These are phyloP conservation scores for Parotocinclus haroldoi DNA, from an alignment of 2,797 vertebrate species.

Conservation along the genomic window DNA sequence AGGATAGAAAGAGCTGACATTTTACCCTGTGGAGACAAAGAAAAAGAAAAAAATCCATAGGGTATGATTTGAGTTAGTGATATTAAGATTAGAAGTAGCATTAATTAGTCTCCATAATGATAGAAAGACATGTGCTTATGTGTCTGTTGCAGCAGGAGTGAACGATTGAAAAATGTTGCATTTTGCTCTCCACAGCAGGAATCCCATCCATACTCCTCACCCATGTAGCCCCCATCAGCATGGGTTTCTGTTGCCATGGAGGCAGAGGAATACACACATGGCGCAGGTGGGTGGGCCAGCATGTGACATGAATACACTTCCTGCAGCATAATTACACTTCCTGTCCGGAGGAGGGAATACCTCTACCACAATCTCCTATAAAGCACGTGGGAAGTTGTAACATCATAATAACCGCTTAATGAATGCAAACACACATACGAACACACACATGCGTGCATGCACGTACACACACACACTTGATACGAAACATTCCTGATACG, in stretches of 20 bases:
- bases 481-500: too few species aligned
- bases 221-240: background rate
- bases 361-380: slow-evolving; percentile 38
- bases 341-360: slow-evolving; percentile 42
- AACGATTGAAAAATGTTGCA: slow-evolving; percentile 45
- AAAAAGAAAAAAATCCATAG: too few species aligned
- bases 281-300: slow-evolving; percentile 45
- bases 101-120: too few species aligned
- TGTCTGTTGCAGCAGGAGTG: slow-evolving; percentile 40
- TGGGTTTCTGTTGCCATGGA: slow-evolving; percentile 39
- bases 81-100: too few species aligned
- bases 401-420: too few species aligned
- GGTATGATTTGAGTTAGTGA: too few species aligned
- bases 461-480: too few species aligned
- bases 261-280: slow-evolving; percentile 42
- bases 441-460: too few species aligned
- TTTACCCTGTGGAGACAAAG: background rate
- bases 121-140: background rate
- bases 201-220: slow-evolving; percentile 24
- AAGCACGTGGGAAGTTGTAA: background rate
- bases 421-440: too few species aligned
- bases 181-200: slow-evolving; percentile 22
- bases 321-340: slow-evolving; percentile 46
- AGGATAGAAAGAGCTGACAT: too few species aligned
- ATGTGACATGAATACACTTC: slow-evolving; percentile 39